phyloP scores from a whole-genome alignment of 2,888 invertebrate genomes.

The Deilephila porcellus region DNA sequence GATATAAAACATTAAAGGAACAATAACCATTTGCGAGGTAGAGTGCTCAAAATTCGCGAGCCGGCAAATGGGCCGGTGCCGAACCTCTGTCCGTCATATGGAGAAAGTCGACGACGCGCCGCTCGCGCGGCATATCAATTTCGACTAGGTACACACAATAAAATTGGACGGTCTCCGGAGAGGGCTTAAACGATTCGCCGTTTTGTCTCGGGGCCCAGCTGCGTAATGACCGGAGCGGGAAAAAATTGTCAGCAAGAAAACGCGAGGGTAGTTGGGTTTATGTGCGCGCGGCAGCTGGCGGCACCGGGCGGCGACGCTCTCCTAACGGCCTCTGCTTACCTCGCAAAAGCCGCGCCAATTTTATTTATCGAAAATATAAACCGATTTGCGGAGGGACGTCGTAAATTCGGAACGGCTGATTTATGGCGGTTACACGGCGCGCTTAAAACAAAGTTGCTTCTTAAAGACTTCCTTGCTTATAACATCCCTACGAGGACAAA shows the following conservation, averaged over 20 bases:
- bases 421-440: constrained; percentile 81
- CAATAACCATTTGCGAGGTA: constrained; percentile 47
- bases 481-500: constrained; percentile 52
- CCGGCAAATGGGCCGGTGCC: constrained; percentile 58
- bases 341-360: constrained; percentile 85
- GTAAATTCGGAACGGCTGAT: constrained; percentile 82
- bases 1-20: constrained; percentile 44
- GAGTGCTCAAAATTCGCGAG: constrained; percentile 55
- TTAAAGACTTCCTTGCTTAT: constrained; percentile 69
- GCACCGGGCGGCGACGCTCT: constrained; percentile 72
- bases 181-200: constrained; percentile 85
- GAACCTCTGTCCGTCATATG: constrained; percentile 65
- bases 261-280: constrained; percentile 84
- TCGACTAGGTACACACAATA: constrained; percentile 83
- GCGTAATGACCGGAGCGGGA: constrained; percentile 84
- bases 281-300: constrained; percentile 79
- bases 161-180: constrained; percentile 84
- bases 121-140: constrained; percentile 82
- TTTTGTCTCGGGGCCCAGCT: constrained; percentile 85
- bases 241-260: constrained; percentile 85
- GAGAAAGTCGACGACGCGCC: constrained; percentile 60
- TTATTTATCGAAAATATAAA: constrained; percentile 86
- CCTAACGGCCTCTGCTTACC: constrained; percentile 84
- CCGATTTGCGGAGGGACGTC: constrained; percentile 83
- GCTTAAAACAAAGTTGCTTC: constrained; percentile 78